Percentiles rank a stretch among this genome's conserved stretches.
Conservation (phyloP, 2,113 vertebrate genomes). For the Hipposideros armiger region DNA sequence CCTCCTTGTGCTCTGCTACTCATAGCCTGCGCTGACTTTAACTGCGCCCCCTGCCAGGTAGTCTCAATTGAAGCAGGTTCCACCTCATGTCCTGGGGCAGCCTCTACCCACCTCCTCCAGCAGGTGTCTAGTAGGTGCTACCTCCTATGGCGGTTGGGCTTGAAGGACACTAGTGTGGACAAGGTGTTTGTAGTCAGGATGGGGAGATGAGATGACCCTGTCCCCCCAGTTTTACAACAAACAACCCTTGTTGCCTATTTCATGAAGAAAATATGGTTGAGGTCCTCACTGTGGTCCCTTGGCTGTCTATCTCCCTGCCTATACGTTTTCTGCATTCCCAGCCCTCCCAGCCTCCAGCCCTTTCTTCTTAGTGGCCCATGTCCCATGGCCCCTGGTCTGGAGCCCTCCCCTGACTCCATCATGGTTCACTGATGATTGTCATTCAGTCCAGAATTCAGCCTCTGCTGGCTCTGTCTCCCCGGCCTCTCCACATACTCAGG, state of each 20-base stretch:
- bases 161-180: neutral
- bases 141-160: neutral
- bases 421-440: neutral
- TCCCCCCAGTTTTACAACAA: neutral
- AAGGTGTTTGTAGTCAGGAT: neutral
- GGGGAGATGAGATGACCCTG: neutral
- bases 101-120: neutral
- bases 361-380: neutral
- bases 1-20: neutral
- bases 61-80: neutral
- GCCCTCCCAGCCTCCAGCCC: neutral
- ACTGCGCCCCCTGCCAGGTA: rapidly evolving
- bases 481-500: rapidly evolving
- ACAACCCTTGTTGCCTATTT: neutral
- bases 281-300: neutral
- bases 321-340: neutral
- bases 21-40: neutral
- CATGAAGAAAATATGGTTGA: neutral
- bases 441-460: neutral
- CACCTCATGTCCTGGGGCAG: neutral
- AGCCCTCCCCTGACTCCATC: neutral
- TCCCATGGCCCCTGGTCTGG: neutral
- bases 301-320: neutral
- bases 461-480: neutral
- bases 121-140: neutral